phyloP scores from a whole-genome alignment of 2,888 invertebrate genomes.

The Stegophylla sp. region DNA sequence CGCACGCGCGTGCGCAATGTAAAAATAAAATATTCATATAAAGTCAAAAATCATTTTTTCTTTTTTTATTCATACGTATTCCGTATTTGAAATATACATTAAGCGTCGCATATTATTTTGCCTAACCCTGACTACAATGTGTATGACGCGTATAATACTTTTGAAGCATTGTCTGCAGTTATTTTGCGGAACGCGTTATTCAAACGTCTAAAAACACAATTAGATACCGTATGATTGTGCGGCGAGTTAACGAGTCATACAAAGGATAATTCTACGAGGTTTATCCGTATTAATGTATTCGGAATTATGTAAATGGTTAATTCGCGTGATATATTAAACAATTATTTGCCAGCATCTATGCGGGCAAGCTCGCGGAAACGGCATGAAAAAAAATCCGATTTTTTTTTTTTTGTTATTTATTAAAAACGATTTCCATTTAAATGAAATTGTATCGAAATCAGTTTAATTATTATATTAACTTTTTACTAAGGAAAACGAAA shows the following conservation, averaged over 20 bases:
- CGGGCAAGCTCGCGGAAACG: background rate
- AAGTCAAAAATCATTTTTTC: too few relatives aligned
- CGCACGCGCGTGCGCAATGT: too few relatives aligned
- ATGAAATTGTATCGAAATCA: slow-evolving; percentile 3
- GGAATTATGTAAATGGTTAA: background rate
- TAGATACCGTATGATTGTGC: slow-evolving; percentile 1
- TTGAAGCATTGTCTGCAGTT: slow-evolving; percentile 5
- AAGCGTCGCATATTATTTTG: too few relatives aligned
- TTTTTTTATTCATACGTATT: too few relatives aligned
- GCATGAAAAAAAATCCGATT: background rate
- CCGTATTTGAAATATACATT: too few relatives aligned
- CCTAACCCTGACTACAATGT: too few relatives aligned
- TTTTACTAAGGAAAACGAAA: too few relatives aligned
- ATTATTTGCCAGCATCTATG: background rate
- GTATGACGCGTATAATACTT: too few relatives aligned
- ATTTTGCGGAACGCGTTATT: slow-evolving; percentile 10
- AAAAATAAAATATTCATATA: too few relatives aligned
- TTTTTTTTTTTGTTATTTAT: background rate
- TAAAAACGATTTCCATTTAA: slow-evolving; percentile 13
- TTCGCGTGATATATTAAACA: background rate
- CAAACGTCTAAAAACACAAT: slow-evolving; percentile 23
- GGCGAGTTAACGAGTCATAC: slow-evolving; percentile 5
- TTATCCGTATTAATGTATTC: slow-evolving; percentile 14
- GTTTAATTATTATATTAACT: background rate
- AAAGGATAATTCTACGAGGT: background rate